Conservation (phyloP, 1,140 invertebrate species). For the Pseudomyrmex sp. region DNA sequence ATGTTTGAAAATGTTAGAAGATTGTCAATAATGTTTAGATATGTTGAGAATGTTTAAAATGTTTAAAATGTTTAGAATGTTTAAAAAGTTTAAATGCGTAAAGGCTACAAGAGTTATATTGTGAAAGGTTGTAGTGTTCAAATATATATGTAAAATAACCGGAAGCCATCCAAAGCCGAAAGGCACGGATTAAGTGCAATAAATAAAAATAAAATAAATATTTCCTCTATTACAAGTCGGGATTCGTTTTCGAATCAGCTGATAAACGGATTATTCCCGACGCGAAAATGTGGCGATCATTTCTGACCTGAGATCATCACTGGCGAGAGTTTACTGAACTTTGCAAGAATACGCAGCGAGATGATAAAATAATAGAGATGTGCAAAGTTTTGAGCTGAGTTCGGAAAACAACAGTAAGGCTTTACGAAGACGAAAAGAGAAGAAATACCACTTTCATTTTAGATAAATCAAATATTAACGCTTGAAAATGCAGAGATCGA, state of each 20-base stretch:
- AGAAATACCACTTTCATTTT: slow-evolving; percentile 35
- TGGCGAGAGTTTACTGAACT: slow-evolving; percentile 30
- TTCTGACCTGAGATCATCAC: slow-evolving; percentile 36
- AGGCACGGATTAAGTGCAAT: too few species aligned
- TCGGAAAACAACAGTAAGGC: slow-evolving; percentile 27
- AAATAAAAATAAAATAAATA: too few species aligned
- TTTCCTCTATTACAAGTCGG: background rate
- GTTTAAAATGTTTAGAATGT: too few species aligned
- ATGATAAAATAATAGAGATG: slow-evolving; percentile 63
- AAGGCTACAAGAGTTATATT: too few species aligned
- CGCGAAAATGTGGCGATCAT: slow-evolving; percentile 28
- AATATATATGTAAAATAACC: too few species aligned
- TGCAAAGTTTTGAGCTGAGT: slow-evolving; percentile 63
- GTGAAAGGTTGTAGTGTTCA: too few species aligned
- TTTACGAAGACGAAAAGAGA: background rate
- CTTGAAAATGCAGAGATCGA: slow-evolving; percentile 27
- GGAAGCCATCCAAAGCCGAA: too few species aligned
- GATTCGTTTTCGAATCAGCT: slow-evolving; percentile 28
- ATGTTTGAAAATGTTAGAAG: too few species aligned
- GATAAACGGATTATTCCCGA: slow-evolving; percentile 28
- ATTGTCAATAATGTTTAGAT: too few species aligned
- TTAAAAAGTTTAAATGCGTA: too few species aligned
- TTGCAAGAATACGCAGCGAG: slow-evolving; percentile 22
- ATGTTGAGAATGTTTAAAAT: too few species aligned
- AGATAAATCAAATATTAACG: slow-evolving; percentile 61